Evolutionary conservation across 1,140 invertebrate genomes (phyloP).

Genomic region (Drosophila nannoptera): DNA sequence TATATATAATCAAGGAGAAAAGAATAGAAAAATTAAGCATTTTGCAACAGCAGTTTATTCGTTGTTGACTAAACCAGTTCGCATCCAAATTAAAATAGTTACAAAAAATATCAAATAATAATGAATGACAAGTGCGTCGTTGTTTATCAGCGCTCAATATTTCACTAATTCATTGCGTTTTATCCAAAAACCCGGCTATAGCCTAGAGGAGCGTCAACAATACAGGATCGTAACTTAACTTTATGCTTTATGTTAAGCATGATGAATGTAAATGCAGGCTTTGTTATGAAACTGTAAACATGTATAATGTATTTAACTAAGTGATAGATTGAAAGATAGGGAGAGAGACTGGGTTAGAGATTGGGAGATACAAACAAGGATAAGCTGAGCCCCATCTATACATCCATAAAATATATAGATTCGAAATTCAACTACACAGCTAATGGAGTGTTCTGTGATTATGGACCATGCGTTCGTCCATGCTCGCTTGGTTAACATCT

Average conservation of each 20-base stretch:
- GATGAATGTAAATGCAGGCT: slow-evolving; percentile 62
- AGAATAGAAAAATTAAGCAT: slow-evolving; percentile 32
- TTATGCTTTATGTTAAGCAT: slow-evolving; percentile 31
- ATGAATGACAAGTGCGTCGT: slow-evolving; percentile 44
- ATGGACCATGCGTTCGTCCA: slow-evolving; percentile 38
- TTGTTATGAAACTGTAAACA: slow-evolving; percentile 38
- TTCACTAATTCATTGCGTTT: slow-evolving; percentile 45
- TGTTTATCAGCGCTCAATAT: slow-evolving; percentile 46
- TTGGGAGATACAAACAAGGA: slow-evolving; percentile 23
- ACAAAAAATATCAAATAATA: slow-evolving; percentile 75
- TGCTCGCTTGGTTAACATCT: slow-evolving; percentile 61
- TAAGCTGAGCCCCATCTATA: slow-evolving; percentile 14
- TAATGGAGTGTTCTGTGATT: slow-evolving; percentile 55
- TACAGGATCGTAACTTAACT: slow-evolving; percentile 52
- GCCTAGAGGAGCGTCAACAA: slow-evolving; percentile 34
- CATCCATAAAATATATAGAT: slow-evolving; percentile 7
- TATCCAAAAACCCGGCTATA: slow-evolving; percentile 45
- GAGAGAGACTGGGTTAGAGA: slow-evolving; percentile 13
- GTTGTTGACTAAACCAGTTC: slow-evolving; percentile 62
- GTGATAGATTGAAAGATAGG: slow-evolving; percentile 27
- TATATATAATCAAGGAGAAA: background rate
- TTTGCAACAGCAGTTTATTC: slow-evolving; percentile 69
- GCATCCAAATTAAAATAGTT: slow-evolving; percentile 61
- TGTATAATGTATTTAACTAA: slow-evolving; percentile 47
- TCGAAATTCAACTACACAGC: slow-evolving; percentile 47